phyloP scores from a whole-genome alignment of 1,140 invertebrate species.

The Hyles vespertilio region DNA sequence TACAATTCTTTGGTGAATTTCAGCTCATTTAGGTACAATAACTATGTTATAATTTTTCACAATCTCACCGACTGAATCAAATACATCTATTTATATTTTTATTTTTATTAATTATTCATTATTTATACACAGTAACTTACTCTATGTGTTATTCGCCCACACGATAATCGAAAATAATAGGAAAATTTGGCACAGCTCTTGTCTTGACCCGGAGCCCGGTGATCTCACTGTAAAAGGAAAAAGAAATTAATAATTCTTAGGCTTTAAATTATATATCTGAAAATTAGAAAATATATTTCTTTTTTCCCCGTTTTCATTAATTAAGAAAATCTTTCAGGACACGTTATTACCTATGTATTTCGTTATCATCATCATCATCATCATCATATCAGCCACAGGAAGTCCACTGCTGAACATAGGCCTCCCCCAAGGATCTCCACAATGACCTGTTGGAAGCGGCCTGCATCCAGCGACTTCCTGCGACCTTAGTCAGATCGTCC shows the following conservation, averaged over 20 bases:
- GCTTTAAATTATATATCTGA: neutral
- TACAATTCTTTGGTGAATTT: constrained; percentile 69
- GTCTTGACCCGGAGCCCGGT: constrained; percentile 49
- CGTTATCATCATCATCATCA: too few species aligned
- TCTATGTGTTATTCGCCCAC: constrained; percentile 58
- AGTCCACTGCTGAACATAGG: too few species aligned
- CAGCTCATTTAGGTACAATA: constrained; percentile 46
- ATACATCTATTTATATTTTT: constrained; percentile 48
- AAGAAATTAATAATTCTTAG: constrained; percentile 7
- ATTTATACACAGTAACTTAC: constrained; percentile 25
- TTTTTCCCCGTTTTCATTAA: too few species aligned
- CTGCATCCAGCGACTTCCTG: too few species aligned
- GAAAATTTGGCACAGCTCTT: constrained; percentile 51
- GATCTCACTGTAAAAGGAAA: constrained; percentile 59
- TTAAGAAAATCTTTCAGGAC: too few species aligned
- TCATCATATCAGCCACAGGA: too few species aligned
- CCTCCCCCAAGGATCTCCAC: too few species aligned
- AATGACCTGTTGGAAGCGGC: too few species aligned
- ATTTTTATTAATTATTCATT: constrained; percentile 25
- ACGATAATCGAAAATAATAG: constrained; percentile 45
- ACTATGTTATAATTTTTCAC: constrained; percentile 6
- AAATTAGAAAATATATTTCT: too few species aligned
- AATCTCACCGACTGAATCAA: constrained; percentile 29
- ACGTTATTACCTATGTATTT: too few species aligned
- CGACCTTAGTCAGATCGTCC: too few species aligned